Base-by-base conservation (phyloP, 2,797 vertebrate genomes). In the Notolabrus celidotus region DNA sequence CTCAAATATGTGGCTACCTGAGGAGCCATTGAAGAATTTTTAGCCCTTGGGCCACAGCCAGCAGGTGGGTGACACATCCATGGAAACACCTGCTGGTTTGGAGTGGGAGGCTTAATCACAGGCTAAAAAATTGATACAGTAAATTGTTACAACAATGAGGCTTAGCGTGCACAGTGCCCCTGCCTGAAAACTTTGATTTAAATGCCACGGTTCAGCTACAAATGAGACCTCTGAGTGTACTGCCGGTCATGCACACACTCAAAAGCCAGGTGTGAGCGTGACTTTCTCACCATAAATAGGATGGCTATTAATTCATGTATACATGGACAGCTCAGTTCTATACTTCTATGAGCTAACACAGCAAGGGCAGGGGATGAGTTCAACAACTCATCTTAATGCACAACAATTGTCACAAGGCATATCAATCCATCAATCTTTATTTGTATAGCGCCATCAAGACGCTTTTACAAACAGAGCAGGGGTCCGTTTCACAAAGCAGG, bases 1-100 rank as follows among this genome's bases (percentile, higher is more conserved):
- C 29, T 78, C 31, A 49, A 61, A 64, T 61, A 38, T 47, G 51
- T 45, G 42, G 49, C 66, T 57, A 70, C 58, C 59, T 71, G 33
- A 73, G 62, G 50, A 78, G 61, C 57, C 67, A 64, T 65, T 67
- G 54, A 22, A 45, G 27, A 45, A 79, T 69, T 67, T 58, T 68
- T 52, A 31, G 73, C 71, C 61, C 55, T 41, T 42, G 50, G 71
- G 79, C 81, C 53, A 55, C 55, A 56, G 60, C 61, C 80, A 74
- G 73, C 72, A 64, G 83, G 79, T 69, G 72, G 67, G 60, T 81
- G 71, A 82, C 51, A 79, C 68, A 73, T 80, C 67, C 25, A 27
- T 43, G 39, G 53, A 75, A 63, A 82, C 66, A 66, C 81, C 80
- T 82, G 74, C 86, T 77, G 83, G 25, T 69, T 67, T n/a, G 67